phyloP scores from a whole-genome alignment of 2,113 vertebrate genomes.

The Labeo rohita region DNA sequence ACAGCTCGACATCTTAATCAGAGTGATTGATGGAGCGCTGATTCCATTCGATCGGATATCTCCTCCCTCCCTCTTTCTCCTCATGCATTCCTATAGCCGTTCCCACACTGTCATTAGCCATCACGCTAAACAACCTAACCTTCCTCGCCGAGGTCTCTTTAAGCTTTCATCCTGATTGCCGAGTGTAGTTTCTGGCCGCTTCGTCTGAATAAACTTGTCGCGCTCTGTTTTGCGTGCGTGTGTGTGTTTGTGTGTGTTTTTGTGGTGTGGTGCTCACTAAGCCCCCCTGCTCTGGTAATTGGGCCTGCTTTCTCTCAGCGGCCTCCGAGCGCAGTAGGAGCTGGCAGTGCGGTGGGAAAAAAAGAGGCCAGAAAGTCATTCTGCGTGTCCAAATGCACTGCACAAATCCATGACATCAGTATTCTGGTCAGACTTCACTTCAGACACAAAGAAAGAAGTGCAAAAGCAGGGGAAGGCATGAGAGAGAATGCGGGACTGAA shows the following conservation, averaged over 20 bases:
- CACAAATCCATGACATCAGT: slow-evolving; percentile 66
- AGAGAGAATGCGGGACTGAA: slow-evolving; percentile 28
- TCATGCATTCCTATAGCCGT: slow-evolving; percentile 31
- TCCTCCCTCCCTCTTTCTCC: slow-evolving; percentile 22
- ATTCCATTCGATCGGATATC: slow-evolving; percentile 54
- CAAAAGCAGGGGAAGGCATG: slow-evolving; percentile 3
- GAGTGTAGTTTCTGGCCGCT: slow-evolving; percentile 45
- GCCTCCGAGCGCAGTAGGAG: slow-evolving; percentile 56
- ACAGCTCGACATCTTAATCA: slow-evolving; percentile 54
- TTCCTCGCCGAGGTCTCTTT: slow-evolving; percentile 31
- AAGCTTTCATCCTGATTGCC: slow-evolving; percentile 46
- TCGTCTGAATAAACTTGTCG: slow-evolving; percentile 62
- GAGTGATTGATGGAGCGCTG: slow-evolving; percentile 52
- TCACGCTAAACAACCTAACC: slow-evolving; percentile 33
- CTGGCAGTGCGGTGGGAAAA: slow-evolving; percentile 57
- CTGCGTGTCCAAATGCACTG: slow-evolving; percentile 55
- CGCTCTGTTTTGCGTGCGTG: slow-evolving; percentile 22
- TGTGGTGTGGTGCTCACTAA: slow-evolving; percentile 46
- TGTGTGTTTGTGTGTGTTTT: slow-evolving; percentile 43
- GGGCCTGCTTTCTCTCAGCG: slow-evolving; percentile 59
- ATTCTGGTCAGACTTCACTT: slow-evolving; percentile 47
- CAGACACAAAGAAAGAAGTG: slow-evolving; percentile 48
- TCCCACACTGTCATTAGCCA: slow-evolving; percentile 58
- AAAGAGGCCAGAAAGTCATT: slow-evolving; percentile 67
- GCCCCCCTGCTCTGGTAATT: slow-evolving; percentile 62